These are phyloP conservation scores for Drosophila equinoxialis DNA, from an alignment of 1,140 invertebrate genomes.

Conservation along the genomic window DNA sequence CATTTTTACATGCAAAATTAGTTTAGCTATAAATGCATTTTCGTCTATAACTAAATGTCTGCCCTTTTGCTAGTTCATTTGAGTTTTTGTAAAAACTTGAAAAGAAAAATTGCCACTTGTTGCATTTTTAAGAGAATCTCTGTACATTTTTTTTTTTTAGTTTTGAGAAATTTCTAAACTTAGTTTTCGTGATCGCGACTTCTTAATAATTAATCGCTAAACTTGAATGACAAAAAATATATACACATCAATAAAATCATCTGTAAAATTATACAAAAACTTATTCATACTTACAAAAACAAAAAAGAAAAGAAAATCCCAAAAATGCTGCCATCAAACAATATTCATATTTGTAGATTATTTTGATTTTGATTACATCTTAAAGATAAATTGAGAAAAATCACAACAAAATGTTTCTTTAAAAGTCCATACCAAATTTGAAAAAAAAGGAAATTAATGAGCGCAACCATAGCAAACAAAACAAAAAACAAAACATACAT, in stretches of 20 bases:
- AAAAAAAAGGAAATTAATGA: slow-evolving; percentile 53
- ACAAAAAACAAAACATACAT: slow-evolving; percentile 51
- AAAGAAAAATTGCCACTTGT: no score
- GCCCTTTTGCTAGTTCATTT: no score
- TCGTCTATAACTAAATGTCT: no score
- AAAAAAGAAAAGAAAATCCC: not conserved
- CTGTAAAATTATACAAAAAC: slow-evolving; percentile 50
- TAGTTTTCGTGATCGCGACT: not conserved
- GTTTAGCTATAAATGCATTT: not conserved
- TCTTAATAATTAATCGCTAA: not conserved
- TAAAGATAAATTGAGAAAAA: slow-evolving; percentile 30
- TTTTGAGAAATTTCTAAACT: not conserved
- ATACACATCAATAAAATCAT: not conserved
- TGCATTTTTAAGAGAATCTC: no score
- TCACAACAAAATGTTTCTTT: slow-evolving; percentile 58
- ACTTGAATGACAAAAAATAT: not conserved
- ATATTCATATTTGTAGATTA: slow-evolving; percentile 16
- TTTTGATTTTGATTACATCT: slow-evolving; percentile 35
- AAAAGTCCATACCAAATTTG: slow-evolving; percentile 62
- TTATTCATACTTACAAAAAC: slow-evolving; percentile 33
- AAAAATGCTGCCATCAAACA: slow-evolving; percentile 40
- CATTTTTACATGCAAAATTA: no score
- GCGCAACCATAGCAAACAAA: slow-evolving; percentile 68
- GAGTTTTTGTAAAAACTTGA: no score
- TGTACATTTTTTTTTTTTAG: no score